Evolutionary conservation across 92 coral and sea anemone genomes (phyloP), one percentile per base, ranked within the genome.

Genomic region (Zoanthus sociatus): DNA sequence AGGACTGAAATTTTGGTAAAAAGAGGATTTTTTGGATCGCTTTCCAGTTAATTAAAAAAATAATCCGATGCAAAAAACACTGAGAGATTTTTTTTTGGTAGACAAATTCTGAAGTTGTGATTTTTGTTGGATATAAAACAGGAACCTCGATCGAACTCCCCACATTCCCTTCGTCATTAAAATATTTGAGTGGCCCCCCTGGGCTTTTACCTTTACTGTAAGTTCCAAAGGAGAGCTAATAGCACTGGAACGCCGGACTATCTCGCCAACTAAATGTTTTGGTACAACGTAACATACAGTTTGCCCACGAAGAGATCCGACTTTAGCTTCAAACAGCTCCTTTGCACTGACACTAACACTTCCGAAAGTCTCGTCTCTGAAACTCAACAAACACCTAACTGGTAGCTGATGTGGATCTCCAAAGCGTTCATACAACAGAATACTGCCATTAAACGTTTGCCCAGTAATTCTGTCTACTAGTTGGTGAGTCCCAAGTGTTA

Each of bases 271-370:
- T 9, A 79, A 45, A 16, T 64, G 79, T 60, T 85, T 89, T 20
- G 99, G 98, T 33, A 95, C 83, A 74, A 95, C 56, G 66, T 89
- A 95, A 84, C 99, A 97, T 76, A 96, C 91, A 6, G 97, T 93
- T 45, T 83, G 78, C 45, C 98, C 98, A 32, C 73, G 58, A 45
- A 87, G 55, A 14, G 87, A 77, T 3, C 98, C 99, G 61, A 97
- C 90, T 83, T 90, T 93, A 31, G 92, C 93, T 15, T 92, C 93
- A 77, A 97, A 97, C 18, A 97, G 78, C 26, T 92, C 94, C 17
- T 11, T 69, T 69, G 45, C 74, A 7, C 84, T 71, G 7, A 91
- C 91, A 74, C 91, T 86, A 7, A 91, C 72, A 55, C 92, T 74
- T 12, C 90, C 93, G 11, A 89, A 89, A 3, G 69, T 37, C 44